Conservation (phyloP, 2,888 invertebrate genomes). For the Notodonta dromedarius region DNA sequence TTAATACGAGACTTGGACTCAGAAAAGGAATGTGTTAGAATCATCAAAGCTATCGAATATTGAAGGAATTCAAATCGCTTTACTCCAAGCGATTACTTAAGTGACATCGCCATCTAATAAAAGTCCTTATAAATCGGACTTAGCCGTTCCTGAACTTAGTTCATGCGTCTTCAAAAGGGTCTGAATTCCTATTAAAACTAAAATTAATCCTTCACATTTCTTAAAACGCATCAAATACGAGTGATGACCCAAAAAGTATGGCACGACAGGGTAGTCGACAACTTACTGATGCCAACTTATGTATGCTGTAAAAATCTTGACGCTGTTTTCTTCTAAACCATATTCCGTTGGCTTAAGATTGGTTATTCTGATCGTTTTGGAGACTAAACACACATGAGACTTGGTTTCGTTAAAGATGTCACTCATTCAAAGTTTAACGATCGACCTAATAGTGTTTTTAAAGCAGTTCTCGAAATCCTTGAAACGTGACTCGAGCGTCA, state of each 20-base stretch:
- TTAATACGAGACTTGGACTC: too few species aligned
- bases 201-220: constrained; percentile 71
- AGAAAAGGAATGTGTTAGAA: background rate
- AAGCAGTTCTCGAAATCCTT: constrained; percentile 80
- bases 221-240: constrained; percentile 75
- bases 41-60: background rate
- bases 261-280: constrained; percentile 71
- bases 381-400: constrained; percentile 19
- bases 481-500: constrained; percentile 80
- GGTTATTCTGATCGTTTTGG: constrained; percentile 11
- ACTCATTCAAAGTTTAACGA: constrained; percentile 82
- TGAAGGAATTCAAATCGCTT: constrained; percentile 17
- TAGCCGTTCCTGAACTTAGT: constrained; percentile 51
- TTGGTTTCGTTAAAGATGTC: constrained; percentile 73
- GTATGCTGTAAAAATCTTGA: constrained; percentile 9
- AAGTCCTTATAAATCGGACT: constrained; percentile 51
- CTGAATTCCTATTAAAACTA: constrained; percentile 69
- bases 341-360: constrained; percentile 30
- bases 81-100: constrained; percentile 31
- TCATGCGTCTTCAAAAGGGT: constrained; percentile 49
- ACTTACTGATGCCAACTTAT: constrained; percentile 59
- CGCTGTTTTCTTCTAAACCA: constrained; percentile 9
- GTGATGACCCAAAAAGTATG: constrained; percentile 75
- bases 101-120: constrained; percentile 43
- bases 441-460: constrained; percentile 81